Evolutionary conservation across 92 coral and sea anemone species (phyloP), one percentile per base, ranked within the genome.

Genomic region (Heliopora coerulea): DNA sequence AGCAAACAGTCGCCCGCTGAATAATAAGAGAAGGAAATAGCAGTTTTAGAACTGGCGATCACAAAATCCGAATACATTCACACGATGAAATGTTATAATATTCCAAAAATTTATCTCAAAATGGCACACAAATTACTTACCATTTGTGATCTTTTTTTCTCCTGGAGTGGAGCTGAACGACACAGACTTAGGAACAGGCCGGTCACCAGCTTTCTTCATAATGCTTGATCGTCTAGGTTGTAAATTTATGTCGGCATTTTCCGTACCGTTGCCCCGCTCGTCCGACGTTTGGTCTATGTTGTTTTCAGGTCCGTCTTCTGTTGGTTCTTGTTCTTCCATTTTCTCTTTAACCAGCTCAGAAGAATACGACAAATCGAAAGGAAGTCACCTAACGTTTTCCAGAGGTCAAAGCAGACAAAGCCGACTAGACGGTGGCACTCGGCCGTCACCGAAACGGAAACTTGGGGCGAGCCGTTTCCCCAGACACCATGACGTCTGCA

Each of bases 161-260:
- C 91, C 99, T 24, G 99, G 99, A 37, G 90, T 85, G 13, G 99
- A 89, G 42, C 91, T 90, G 68, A 95, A 95, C 50, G 99, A 95
- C 10, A 95, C 99, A 15, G 99, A 90, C 57, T 95, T 95, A 58
- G 90, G 89, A 50, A 95, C 78, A 12, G 99, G 82, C 1, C 95
- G 87, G 37, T 88, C 85, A 1, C 91, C 96, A 28, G 89, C 88
- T 77, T 89, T 95, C 68, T 90, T 90, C 49, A 95, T 82, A 30
- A 86, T 96, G 74, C 99, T 95, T 32, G 99, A 79, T 72, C 89
- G 88, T 49, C 74, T 44, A 10, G 74, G 74, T 19, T 35, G 49
- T 7, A 42, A 49, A 18, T 59, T 24, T 44, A 25, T 24, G 23
- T 67, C 74, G 33, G 58, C 35, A 19, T 33, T 30, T 65, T 65